Percentiles rank a stretch among this genome's conserved stretches.
Conservation (phyloP, 30 jellyfish, hydroid and myxozoan genomes). For the Chironex yamaguchii region DNA sequence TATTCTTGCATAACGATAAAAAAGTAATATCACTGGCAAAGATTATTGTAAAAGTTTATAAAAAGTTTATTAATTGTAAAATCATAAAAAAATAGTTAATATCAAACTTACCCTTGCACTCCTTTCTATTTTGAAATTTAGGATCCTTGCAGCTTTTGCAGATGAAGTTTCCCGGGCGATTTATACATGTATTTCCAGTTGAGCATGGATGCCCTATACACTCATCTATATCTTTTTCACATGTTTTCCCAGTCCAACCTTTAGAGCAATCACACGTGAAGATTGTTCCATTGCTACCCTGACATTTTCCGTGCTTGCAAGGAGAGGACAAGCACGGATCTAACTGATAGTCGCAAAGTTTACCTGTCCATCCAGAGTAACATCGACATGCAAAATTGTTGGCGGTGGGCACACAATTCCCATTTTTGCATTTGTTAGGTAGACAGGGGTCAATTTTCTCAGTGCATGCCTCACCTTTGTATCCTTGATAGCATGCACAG, state of each 20-base stretch:
- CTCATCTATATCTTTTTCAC: slow-evolving; percentile 26
- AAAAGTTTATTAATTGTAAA: no score
- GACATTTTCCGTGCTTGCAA: slow-evolving; percentile 11
- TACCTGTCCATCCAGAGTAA: slow-evolving; percentile 60
- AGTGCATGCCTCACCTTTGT: slow-evolving; percentile 56
- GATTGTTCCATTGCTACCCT: neutral
- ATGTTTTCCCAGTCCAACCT: slow-evolving; percentile 7
- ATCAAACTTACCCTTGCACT: slow-evolving; percentile 24
- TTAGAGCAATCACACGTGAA: neutral
- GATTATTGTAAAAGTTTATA: no score
- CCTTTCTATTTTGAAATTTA: neutral
- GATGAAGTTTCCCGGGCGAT: slow-evolving; percentile 37
- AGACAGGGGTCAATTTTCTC: slow-evolving; percentile 59
- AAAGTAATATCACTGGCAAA: no score
- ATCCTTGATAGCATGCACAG: slow-evolving; percentile 69
- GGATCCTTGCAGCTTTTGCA: slow-evolving; percentile 5
- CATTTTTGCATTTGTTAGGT: slow-evolving; percentile 55
- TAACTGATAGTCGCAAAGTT: neutral
- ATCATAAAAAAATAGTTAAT: no score
- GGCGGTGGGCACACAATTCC: slow-evolving; percentile 13
- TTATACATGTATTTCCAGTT: slow-evolving; percentile 38
- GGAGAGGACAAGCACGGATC: slow-evolving; percentile 3
- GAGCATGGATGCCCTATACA: slow-evolving; percentile 51
- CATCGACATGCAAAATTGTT: slow-evolving; percentile 46
- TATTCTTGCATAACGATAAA: no score